phyloP scores from a whole-genome alignment of 1,140 invertebrate species.

The Drosophila tsacasi region DNA sequence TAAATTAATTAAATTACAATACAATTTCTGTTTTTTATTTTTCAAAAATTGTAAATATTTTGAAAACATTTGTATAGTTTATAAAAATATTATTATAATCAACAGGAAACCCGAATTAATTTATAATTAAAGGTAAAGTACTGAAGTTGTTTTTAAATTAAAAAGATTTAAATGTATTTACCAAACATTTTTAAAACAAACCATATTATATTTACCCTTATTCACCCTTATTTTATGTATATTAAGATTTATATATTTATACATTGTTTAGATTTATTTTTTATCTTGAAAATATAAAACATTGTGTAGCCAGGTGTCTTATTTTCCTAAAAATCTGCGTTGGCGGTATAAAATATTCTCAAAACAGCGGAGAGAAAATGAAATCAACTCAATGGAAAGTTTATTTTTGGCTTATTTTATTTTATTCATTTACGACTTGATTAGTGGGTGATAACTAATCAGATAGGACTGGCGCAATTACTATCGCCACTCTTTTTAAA shows the following conservation, averaged over 20 bases:
- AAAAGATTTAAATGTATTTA: not conserved
- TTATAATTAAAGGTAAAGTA: no score
- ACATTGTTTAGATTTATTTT: no score
- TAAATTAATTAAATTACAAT: no score
- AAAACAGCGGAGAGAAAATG: not conserved
- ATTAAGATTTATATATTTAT: no score
- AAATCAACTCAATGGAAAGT: slow-evolving; percentile 25
- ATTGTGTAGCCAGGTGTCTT: slow-evolving; percentile 8
- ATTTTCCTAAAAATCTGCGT: slow-evolving; percentile 8
- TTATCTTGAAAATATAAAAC: not conserved
- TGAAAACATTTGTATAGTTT: no score
- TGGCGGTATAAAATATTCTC: no score
- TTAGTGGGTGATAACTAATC: slow-evolving; percentile 30
- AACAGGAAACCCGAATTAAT: no score
- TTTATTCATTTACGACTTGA: slow-evolving; percentile 28
- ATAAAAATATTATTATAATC: no score
- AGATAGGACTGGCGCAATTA: slow-evolving; percentile 13
- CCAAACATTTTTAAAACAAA: not conserved
- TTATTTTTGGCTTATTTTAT: slow-evolving; percentile 8
- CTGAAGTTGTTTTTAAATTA: not conserved
- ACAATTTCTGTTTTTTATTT: no score
- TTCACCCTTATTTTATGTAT: no score
- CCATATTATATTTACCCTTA: not conserved
- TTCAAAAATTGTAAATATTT: no score
- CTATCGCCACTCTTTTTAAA: slow-evolving; percentile 7